Percentiles rank a stretch among this genome's conserved stretches.
phyloP scores from a whole-genome alignment of 2,113 vertebrate species.

The Paraplagusia blochii region DNA sequence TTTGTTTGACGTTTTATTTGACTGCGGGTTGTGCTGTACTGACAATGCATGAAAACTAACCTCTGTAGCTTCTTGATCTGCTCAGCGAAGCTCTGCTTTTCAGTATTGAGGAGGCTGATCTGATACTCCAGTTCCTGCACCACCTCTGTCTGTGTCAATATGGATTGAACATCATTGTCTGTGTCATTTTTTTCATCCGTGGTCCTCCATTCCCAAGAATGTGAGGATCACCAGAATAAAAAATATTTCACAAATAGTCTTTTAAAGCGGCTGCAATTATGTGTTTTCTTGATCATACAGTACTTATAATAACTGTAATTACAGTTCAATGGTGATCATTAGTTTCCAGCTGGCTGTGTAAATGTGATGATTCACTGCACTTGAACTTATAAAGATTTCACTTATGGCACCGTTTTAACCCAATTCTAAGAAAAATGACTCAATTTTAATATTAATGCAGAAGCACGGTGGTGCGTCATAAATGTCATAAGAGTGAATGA shows the following conservation, averaged over 20 bases:
- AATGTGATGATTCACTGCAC: background rate
- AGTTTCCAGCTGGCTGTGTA: too few relatives aligned
- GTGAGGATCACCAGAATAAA: too few relatives aligned
- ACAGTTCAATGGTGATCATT: too few relatives aligned
- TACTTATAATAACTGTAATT: background rate
- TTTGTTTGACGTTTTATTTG: background rate
- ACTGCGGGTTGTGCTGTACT: conserved; percentile 6
- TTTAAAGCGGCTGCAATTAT: background rate
- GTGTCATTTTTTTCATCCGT: too few relatives aligned
- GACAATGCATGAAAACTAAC: conserved; percentile 57
- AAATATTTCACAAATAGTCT: too few relatives aligned
- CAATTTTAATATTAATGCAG: too few relatives aligned
- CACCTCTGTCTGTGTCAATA: conserved; percentile 83
- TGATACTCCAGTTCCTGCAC: conserved; percentile 95
- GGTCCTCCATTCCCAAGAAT: too few relatives aligned
- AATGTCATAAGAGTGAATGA: too few relatives aligned
- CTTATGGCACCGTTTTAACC: too few relatives aligned
- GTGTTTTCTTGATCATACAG: background rate
- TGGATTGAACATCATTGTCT: background rate
- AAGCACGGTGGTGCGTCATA: background rate
- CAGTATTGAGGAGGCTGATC: conserved; percentile 88
- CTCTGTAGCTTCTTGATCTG: conserved; percentile 94
- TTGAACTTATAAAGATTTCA: background rate
- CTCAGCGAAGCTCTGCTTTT: conserved; percentile 90
- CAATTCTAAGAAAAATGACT: too few relatives aligned